Conservation (phyloP, 2,113 vertebrate species). For the Coturnix japonica region DNA sequence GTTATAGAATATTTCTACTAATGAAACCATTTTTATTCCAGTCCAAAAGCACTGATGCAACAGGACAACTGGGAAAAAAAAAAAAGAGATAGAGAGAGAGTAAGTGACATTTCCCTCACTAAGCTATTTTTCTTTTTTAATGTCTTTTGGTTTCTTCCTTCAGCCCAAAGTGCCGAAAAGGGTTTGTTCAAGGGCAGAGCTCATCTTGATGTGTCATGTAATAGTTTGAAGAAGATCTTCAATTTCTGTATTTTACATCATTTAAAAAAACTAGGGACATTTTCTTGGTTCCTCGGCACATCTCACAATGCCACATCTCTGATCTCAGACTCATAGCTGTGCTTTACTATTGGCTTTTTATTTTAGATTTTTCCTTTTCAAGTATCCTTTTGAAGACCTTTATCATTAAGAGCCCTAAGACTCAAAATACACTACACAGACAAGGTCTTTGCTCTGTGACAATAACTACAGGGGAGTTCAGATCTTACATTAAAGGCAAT, state of each 20-base stretch:
- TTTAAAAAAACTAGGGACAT: neutral
- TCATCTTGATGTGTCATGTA: neutral
- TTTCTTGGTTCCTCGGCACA: neutral
- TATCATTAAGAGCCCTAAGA: neutral
- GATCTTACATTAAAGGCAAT: conserved; percentile 7
- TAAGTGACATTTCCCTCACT: neutral
- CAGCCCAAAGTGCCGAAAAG: neutral
- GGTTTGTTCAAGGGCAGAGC: neutral
- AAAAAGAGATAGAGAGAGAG: neutral
- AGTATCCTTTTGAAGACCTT: neutral
- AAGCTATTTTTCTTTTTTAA: neutral
- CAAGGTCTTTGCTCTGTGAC: neutral
- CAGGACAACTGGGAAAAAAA: neutral
- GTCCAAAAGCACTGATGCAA: neutral
- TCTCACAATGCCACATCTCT: neutral
- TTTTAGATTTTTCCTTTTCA: neutral
- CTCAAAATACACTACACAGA: neutral
- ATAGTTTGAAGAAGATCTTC: neutral
- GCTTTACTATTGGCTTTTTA: neutral
- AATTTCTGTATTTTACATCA: neutral
- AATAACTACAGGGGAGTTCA: neutral
- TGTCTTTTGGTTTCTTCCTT: neutral
- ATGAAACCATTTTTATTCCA: neutral
- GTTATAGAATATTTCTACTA: neutral
- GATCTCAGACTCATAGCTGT: neutral